Evolutionary conservation across 2,888 invertebrate species (phyloP).

Genomic region (Acanthococcus lagerstroemiae): DNA sequence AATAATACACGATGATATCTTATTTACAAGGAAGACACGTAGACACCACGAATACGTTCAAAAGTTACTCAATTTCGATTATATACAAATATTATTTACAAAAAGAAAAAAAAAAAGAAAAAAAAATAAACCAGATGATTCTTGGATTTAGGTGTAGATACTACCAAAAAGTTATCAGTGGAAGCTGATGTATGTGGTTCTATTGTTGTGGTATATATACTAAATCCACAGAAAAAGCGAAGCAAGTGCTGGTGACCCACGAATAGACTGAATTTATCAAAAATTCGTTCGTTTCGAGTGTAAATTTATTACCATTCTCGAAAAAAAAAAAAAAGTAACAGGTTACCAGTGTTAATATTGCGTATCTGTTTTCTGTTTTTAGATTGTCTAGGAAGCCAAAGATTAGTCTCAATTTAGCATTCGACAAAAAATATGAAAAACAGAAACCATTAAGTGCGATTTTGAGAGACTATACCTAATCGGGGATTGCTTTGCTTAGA

Average conservation of each 20-base stretch:
- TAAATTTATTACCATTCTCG: background rate
- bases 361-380: background rate
- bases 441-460: no score
- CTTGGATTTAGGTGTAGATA: no score
- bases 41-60: conserved; percentile 1
- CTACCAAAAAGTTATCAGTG: no score
- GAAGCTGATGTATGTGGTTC: background rate
- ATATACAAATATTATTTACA: background rate
- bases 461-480: conserved; percentile 11
- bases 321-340: background rate
- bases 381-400: background rate
- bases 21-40: conserved; percentile 18
- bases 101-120: no score
- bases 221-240: background rate
- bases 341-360: no score
- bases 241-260: background rate
- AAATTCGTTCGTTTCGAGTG: background rate
- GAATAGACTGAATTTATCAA: background rate
- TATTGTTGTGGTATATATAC: background rate
- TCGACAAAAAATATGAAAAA: no score
- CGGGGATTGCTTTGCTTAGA: conserved; percentile 20
- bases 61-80: background rate
- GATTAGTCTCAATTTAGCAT: no score
- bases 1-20: background rate
- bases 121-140: no score